These are phyloP conservation scores for Lithophane ornitopus DNA, from an alignment of 2,888 invertebrate species.

Conservation along the genomic window DNA sequence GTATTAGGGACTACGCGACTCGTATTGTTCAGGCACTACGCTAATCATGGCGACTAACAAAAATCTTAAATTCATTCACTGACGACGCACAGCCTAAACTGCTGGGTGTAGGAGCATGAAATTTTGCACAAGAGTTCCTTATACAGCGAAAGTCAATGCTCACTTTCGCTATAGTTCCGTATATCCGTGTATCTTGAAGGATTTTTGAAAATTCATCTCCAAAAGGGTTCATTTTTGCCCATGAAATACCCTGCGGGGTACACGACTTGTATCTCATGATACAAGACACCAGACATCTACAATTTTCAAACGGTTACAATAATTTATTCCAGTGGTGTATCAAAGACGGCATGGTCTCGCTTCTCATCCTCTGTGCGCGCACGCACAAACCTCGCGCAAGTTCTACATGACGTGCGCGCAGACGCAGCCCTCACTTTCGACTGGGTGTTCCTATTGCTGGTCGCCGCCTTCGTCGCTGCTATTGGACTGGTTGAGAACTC, in stretches of 20 bases:
- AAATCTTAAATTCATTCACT: not conserved
- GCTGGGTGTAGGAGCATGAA: not conserved
- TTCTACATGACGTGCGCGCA: constrained; percentile 92
- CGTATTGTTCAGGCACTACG: not conserved
- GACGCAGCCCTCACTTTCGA: constrained; percentile 94
- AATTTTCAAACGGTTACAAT: not conserved
- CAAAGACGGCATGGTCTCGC: constrained; percentile 88
- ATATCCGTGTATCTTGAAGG: too few relatives aligned
- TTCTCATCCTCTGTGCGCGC: constrained; percentile 92
- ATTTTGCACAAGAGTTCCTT: not conserved
- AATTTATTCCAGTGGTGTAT: constrained; percentile 64
- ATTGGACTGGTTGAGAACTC: constrained; percentile 94
- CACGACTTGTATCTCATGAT: not conserved
- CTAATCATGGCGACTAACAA: not conserved
- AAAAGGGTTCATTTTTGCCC: not conserved
- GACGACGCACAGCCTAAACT: not conserved
- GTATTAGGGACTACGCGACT: too few relatives aligned
- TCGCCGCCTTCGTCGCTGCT: constrained; percentile 94
- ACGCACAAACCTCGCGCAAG: constrained; percentile 93
- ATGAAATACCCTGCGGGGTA: not conserved
- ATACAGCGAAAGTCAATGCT: not conserved
- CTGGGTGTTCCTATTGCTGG: constrained; percentile 92
- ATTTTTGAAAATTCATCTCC: not conserved
- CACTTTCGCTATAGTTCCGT: too few relatives aligned
- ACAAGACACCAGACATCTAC: too few relatives aligned